Conservation (phyloP, 2,797 vertebrate species). For the Pseudochaenichthys georgianus region DNA sequence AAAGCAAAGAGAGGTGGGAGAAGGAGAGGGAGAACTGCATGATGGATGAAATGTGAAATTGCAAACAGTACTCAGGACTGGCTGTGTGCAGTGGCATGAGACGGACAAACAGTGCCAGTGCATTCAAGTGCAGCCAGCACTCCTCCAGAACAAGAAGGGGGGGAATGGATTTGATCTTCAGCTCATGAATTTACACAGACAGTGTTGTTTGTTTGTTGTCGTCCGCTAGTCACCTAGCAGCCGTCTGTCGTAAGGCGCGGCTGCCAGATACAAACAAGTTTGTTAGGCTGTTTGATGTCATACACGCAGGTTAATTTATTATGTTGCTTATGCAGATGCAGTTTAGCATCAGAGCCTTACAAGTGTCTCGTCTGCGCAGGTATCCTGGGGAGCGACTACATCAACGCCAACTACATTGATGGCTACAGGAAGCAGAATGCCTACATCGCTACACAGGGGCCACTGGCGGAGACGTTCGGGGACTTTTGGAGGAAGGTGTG, state of each 20-base stretch:
- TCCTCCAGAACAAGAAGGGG: slow-evolving; percentile 61
- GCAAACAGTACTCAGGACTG: slow-evolving; percentile 57
- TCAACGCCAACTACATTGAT: slow-evolving; percentile 98
- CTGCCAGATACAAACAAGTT: slow-evolving; percentile 51
- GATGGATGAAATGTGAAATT: slow-evolving; percentile 75
- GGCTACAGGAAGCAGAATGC: slow-evolving; percentile 98
- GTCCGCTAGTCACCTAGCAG: slow-evolving; percentile 55
- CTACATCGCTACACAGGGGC: slow-evolving; percentile 97
- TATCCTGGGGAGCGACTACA: slow-evolving; percentile 95
- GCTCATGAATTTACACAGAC: slow-evolving; percentile 71
- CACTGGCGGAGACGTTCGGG: slow-evolving; percentile 94
- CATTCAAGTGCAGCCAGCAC: slow-evolving; percentile 71
- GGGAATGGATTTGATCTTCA: slow-evolving; percentile 73
- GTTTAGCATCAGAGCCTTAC: slow-evolving; percentile 49
- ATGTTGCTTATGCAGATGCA: slow-evolving; percentile 43
- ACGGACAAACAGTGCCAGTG: slow-evolving; percentile 72
- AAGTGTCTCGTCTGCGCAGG: slow-evolving; percentile 78
- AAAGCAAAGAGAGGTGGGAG: background rate
- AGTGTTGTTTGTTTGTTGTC: slow-evolving; percentile 72
- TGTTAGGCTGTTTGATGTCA: slow-evolving; percentile 59
- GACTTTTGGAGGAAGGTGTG: slow-evolving; percentile 99
- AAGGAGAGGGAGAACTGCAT: slow-evolving; percentile 4
- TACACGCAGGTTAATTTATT: slow-evolving; percentile 64
- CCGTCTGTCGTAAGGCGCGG: slow-evolving; percentile 43
- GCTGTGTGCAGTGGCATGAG: slow-evolving; percentile 72